A percentile compares a stretch with the other conserved stretches of the same genome.
Evolutionary conservation across 2,888 invertebrate species (phyloP).

Genomic region (Mylabris sibirica): DNA sequence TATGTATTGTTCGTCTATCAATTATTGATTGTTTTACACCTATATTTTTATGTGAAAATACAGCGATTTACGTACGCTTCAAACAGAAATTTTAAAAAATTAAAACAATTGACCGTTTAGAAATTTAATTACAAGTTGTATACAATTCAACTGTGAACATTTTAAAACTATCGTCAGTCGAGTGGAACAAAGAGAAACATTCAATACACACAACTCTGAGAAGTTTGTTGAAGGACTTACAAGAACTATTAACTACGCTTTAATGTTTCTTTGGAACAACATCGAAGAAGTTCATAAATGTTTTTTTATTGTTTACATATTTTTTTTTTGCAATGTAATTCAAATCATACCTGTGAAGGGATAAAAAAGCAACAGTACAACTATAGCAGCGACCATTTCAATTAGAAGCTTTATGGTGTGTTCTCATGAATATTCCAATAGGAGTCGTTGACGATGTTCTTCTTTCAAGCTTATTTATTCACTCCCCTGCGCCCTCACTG

Average conservation of each 20-base stretch:
- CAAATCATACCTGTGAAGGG: neutral
- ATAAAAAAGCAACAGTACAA: neutral
- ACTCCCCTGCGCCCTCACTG: neutral
- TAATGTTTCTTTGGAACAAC: neutral
- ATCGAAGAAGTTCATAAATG: neutral
- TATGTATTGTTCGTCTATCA: neutral
- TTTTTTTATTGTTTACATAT: neutral
- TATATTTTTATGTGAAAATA: neutral
- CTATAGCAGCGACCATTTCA: no score
- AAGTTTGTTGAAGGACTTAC: slow-evolving; percentile 7
- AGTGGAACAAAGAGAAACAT: slow-evolving; percentile 3
- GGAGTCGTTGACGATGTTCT: neutral
- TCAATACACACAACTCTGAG: neutral
- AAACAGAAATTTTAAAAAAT: neutral
- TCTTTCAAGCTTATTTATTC: neutral
- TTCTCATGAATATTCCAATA: neutral
- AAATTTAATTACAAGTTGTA: slow-evolving; percentile 3
- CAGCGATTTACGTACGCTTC: neutral
- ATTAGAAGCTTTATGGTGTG: no score
- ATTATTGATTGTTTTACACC: neutral
- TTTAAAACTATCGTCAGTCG: neutral
- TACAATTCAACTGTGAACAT: neutral
- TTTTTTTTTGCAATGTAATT: neutral
- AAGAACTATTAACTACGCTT: slow-evolving; percentile 6
- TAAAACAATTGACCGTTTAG: slow-evolving; percentile 2